These are phyloP conservation scores for Nephrotoma guestfalica DNA, from an alignment of 2,888 invertebrate genomes.

Conservation along the genomic window DNA sequence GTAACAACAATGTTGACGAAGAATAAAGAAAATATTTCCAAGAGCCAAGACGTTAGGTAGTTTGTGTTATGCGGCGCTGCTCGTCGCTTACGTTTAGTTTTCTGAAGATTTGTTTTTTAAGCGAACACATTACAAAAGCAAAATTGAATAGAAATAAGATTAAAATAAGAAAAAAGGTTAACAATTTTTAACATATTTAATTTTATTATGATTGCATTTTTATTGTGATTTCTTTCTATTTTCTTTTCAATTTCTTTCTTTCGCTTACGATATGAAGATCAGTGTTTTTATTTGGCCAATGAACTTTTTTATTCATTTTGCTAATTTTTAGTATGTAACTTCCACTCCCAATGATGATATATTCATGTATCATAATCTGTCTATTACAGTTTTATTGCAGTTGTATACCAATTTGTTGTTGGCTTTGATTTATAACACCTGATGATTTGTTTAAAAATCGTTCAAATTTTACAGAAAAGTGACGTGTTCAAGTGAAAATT, in stretches of 20 bases:
- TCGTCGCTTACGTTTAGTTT: background rate
- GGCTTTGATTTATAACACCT: no score
- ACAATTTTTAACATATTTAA: background rate
- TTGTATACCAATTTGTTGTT: no score
- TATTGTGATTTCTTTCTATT: background rate
- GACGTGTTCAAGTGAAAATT: no score
- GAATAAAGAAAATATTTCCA: background rate
- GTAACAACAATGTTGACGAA: background rate
- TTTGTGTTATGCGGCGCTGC: background rate
- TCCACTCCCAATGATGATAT: no score
- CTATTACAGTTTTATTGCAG: no score
- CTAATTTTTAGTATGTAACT: background rate
- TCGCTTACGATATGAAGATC: background rate
- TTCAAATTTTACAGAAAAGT: no score
- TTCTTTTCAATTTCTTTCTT: background rate
- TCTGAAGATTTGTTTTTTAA: background rate
- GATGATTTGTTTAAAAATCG: no score
- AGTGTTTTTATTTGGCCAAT: background rate
- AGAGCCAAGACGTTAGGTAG: background rate
- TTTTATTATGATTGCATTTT: background rate
- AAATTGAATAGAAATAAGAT: background rate
- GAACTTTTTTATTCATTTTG: background rate
- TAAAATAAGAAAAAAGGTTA: background rate
- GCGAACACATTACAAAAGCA: background rate
- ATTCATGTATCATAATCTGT: no score